Base-by-base conservation (phyloP, 2,797 vertebrate species). In the Cheirogaleus major region DNA sequence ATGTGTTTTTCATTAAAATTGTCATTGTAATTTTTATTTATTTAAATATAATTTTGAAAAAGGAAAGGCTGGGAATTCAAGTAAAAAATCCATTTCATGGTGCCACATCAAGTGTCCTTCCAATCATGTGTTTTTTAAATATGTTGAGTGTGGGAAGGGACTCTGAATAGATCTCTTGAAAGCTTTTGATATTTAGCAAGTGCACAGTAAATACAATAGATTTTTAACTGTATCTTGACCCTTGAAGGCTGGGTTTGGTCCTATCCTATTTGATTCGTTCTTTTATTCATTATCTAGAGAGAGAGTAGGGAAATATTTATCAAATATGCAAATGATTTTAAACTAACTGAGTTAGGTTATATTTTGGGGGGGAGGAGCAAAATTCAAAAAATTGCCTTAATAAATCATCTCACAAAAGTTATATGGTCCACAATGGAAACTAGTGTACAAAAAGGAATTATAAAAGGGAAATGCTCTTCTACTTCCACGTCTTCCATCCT, bases 281-380 rank as follows among this genome's bases (percentile, higher is more conserved):
- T 7, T 93, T 86, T 79, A 25, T 91, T 88, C 43, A 18, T 78
- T 96, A 57, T 80, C 55, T 75, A 69, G 43, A 76, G 22, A 96
- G 17, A 55, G 22, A 75, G 25, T 83, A 61, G 14, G 8, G 18
- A 69, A 91, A 91, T 94, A n/a, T 32, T 69, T 70, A 55, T 96
- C 59, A 89, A 78, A 43, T 80, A 72, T 41, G 2, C 7, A 72
- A 73, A 84, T 32, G 4, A 10, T 48, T 83, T 86, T 55, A 90
- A 70, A 7, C 4, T 93, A 11, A 57, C 13, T 90, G 50, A n/a
- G 17, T 86, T 94, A 41, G 1, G 38, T 48, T 82, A 22, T 81
- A 85, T 89, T 95, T 90, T 52, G 5, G 35, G 32, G 17, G 17
- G 7, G 23, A 3, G 20, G 32, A 72, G 12, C 81, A 79, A 65